Evolutionary conservation across 1,140 invertebrate species (phyloP).

Genomic region (Phthorimaea operculella): DNA sequence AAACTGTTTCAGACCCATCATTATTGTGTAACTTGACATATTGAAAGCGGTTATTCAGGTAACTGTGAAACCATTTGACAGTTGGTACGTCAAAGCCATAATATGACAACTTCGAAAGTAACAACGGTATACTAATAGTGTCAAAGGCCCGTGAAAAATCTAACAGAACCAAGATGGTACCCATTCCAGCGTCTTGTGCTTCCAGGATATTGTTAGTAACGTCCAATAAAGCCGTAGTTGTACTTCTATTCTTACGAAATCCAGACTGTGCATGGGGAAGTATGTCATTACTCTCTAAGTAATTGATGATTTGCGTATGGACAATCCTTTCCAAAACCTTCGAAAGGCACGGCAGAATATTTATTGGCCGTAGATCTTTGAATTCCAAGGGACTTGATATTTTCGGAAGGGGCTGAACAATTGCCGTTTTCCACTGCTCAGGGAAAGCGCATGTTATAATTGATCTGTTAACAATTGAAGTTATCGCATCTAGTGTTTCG

Average conservation of each 20-base stretch:
- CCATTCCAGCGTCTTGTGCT: neutral
- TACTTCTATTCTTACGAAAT: slow-evolving; percentile 4
- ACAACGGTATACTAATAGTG: neutral
- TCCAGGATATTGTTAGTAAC: too few relatives aligned
- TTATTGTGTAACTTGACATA: neutral
- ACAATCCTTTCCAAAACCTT: neutral
- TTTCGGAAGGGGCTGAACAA: slow-evolving; percentile 4
- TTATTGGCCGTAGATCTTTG: slow-evolving; percentile 2
- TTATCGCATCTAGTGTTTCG: neutral
- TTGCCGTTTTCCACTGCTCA: slow-evolving; percentile 2
- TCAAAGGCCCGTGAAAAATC: too few relatives aligned
- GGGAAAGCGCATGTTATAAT: slow-evolving; percentile 6
- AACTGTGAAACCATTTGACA: slow-evolving; percentile 4
- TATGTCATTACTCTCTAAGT: slow-evolving; percentile 2
- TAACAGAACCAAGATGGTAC: neutral
- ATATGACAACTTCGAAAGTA: neutral
- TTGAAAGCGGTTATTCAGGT: neutral
- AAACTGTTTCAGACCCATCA: neutral
- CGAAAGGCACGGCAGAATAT: neutral
- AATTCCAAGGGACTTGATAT: neutral
- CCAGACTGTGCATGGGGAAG: slow-evolving; percentile 1
- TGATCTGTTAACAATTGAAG: neutral
- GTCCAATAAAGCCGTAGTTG: too few relatives aligned
- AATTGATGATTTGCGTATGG: neutral
- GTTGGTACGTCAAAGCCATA: neutral